Conservation (phyloP, 2,113 vertebrate genomes). For the Ranitomeya variabilis region DNA sequence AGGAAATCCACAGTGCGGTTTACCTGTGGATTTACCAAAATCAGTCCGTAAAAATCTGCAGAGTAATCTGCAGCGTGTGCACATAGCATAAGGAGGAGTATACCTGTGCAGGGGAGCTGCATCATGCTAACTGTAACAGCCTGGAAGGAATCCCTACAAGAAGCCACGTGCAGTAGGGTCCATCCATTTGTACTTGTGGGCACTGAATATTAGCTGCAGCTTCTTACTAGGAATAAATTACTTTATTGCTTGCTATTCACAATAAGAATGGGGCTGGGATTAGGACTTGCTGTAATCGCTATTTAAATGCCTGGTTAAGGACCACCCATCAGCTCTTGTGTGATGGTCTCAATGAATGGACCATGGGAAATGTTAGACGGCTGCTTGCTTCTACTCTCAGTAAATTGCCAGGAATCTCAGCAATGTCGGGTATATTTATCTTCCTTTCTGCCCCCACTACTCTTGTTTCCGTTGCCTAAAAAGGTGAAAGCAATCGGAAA, state of each 20-base stretch:
- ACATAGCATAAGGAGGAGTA: too few relatives aligned
- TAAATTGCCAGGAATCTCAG: conserved; percentile 57
- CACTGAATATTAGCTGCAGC: too few relatives aligned
- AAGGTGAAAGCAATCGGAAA: conserved; percentile 59
- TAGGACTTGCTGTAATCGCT: conserved; percentile 34
- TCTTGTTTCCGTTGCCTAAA: conserved; percentile 56
- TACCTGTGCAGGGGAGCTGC: too few relatives aligned
- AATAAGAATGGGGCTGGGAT: not conserved
- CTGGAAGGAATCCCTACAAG: too few relatives aligned
- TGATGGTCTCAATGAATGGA: conserved; percentile 25
- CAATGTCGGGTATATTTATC: conserved; percentile 57
- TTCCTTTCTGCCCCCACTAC: conserved; percentile 57
- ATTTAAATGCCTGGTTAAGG: not conserved
- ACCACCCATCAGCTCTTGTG: conserved; percentile 54
- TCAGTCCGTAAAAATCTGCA: too few relatives aligned
- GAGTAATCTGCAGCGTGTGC: too few relatives aligned
- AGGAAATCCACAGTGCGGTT: too few relatives aligned
- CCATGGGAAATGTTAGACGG: conserved; percentile 42
- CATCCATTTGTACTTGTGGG: too few relatives aligned
- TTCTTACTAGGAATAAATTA: not conserved
- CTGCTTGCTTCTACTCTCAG: conserved; percentile 22
- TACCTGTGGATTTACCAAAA: too few relatives aligned
- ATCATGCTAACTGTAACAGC: too few relatives aligned
- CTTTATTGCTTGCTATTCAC: not conserved
- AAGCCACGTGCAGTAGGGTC: too few relatives aligned